phyloP scores from a whole-genome alignment of 2,797 vertebrate genomes.

The Poeciliopsis gracilis region DNA sequence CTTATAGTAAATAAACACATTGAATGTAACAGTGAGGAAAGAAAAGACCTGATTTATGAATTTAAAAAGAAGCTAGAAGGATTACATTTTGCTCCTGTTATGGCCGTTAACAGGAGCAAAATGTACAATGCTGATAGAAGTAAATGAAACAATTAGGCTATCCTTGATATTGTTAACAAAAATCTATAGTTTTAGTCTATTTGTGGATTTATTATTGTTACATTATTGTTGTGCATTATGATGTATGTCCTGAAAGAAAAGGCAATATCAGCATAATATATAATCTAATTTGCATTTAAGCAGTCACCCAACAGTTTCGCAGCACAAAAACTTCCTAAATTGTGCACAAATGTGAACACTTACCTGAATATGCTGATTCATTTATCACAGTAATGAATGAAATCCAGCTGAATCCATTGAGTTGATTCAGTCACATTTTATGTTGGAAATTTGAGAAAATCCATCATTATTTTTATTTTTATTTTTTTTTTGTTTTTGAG shows the following conservation, averaged over 20 bases:
- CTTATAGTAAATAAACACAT: constrained; percentile 2
- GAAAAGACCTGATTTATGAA: constrained; percentile 1
- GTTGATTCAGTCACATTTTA: not conserved
- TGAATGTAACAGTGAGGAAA: not conserved
- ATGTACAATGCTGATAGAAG: constrained; percentile 8
- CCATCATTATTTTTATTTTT: not conserved
- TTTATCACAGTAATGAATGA: constrained; percentile 22
- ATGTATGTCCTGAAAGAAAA: constrained; percentile 8
- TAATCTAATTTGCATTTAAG: not conserved
- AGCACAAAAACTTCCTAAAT: not conserved
- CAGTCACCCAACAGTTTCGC: not conserved
- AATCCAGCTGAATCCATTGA: not conserved
- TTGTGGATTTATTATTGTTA: not conserved
- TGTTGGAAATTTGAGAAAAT: not conserved
- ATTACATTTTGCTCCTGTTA: constrained; percentile 19
- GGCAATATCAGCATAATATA: not conserved
- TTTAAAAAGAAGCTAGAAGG: not conserved
- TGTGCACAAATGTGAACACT: not conserved
- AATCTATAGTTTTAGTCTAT: not conserved
- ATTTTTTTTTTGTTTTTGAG: not conserved
- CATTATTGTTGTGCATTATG: not conserved
- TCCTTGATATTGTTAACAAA: constrained; percentile 5
- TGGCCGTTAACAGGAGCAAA: constrained; percentile 10
- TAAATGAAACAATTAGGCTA: constrained; percentile 35
- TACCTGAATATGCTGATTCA: not conserved